Conservation (phyloP, 2,888 invertebrate species). For the Hartigia nigra region DNA sequence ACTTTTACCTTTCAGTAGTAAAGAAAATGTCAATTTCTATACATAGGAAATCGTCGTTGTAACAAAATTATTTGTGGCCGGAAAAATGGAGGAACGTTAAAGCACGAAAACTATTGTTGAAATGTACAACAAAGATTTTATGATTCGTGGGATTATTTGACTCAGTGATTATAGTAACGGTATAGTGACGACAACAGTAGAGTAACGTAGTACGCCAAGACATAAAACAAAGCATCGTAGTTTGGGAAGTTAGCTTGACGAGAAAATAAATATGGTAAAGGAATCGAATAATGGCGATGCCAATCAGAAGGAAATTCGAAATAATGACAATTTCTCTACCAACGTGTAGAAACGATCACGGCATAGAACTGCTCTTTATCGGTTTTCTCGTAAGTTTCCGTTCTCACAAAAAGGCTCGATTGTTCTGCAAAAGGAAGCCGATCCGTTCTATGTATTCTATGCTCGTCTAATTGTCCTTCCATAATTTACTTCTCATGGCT, state of each 20-base stretch:
- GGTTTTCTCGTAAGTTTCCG: slow-evolving; percentile 15
- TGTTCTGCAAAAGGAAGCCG: slow-evolving; percentile 11
- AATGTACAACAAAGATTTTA: background rate
- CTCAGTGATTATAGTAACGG: background rate
- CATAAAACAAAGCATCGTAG: background rate
- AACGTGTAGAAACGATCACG: background rate
- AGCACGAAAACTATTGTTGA: background rate
- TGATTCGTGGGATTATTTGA: background rate
- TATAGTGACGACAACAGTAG: background rate
- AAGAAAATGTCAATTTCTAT: no score
- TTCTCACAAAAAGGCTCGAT: slow-evolving; percentile 18
- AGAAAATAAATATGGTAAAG: background rate
- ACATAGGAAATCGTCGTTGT: background rate
- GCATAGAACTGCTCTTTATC: slow-evolving; percentile 6
- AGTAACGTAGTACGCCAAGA: background rate
- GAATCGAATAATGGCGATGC: background rate
- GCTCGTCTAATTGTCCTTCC: background rate
- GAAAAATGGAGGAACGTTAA: background rate
- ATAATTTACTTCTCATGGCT: background rate
- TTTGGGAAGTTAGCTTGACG: background rate
- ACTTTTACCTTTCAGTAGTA: background rate
- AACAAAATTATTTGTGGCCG: background rate
- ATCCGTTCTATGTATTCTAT: background rate
- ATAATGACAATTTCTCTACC: background rate
- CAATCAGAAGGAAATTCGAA: background rate